A percentile compares a stretch with the other conserved stretches of the same genome.
These are phyloP conservation scores for Hirtodrosophila duncani DNA, from an alignment of 2,888 invertebrate species.

Conservation along the genomic window DNA sequence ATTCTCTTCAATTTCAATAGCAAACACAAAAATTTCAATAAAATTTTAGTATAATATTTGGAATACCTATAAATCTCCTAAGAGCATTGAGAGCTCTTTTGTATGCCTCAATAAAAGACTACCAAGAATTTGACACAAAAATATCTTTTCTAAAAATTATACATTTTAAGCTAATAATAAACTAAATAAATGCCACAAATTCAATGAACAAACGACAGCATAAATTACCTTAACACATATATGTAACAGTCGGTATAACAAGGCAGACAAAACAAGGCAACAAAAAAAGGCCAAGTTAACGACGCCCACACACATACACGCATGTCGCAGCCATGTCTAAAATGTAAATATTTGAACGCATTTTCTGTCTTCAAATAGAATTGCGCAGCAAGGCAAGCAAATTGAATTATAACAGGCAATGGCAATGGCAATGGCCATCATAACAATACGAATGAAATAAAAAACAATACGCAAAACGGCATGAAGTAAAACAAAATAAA, in stretches of 20 bases:
- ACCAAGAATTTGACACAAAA: neutral
- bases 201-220: constrained; percentile 37
- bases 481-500: constrained; percentile 36
- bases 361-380: constrained; percentile 27
- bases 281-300: constrained; percentile 10
- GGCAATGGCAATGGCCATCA: constrained; percentile 34
- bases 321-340: constrained; percentile 21
- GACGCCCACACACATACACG: constrained; percentile 2
- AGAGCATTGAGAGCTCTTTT: too few species aligned
- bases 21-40: too few species aligned
- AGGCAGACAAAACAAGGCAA: neutral
- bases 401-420: constrained; percentile 50
- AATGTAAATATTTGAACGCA: constrained; percentile 47
- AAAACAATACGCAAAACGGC: constrained; percentile 25
- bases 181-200: constrained; percentile 34
- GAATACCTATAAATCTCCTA: too few species aligned
- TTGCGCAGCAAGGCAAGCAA: constrained; percentile 22
- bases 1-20: too few species aligned
- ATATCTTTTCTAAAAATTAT: constrained; percentile 13
- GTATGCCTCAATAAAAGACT: neutral
- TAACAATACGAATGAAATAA: constrained; percentile 10
- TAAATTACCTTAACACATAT: constrained; percentile 31
- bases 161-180: constrained; percentile 38
- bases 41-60: too few species aligned
- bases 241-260: too few species aligned